phyloP scores from a whole-genome alignment of 2,888 invertebrate genomes.

The Hermodice carunculata region DNA sequence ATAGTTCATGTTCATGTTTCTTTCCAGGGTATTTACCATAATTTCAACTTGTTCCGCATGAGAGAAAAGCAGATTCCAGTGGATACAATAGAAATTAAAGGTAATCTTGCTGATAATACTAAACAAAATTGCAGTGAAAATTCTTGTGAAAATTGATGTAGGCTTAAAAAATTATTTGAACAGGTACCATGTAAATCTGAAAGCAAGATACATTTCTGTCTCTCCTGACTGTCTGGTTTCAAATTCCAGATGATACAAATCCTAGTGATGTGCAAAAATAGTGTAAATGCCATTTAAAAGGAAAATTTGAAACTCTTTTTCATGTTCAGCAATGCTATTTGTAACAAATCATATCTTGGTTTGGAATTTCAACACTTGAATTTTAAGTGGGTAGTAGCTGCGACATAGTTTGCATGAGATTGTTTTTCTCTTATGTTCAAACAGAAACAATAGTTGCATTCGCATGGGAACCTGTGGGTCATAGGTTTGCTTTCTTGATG shows the following conservation, averaged over 20 bases:
- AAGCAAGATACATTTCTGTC: no score
- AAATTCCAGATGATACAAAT: no score
- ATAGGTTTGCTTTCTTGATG: conserved; percentile 96
- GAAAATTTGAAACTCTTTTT: background rate
- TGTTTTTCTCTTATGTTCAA: conserved; percentile 14
- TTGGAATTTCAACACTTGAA: background rate
- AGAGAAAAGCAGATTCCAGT: conserved; percentile 97
- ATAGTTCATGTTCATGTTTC: conserved; percentile 10
- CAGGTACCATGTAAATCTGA: no score
- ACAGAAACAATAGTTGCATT: conserved; percentile 80
- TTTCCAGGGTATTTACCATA: conserved; percentile 89
- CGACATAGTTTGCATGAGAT: background rate
- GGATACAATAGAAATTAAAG: conserved; percentile 95
- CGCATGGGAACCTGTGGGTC: conserved; percentile 98
- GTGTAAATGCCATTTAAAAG: background rate
- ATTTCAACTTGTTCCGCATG: conserved; percentile 99
- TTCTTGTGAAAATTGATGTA: background rate
- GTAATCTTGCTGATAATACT: conserved; percentile 73
- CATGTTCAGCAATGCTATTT: background rate
- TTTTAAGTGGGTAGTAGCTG: background rate
- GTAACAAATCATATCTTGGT: background rate
- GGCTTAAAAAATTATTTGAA: no score
- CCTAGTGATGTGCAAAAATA: no score
- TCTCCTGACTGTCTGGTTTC: no score
- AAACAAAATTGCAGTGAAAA: background rate